A percentile compares a stretch with the other conserved stretches of the same genome.
Conservation (phyloP, 1,140 invertebrate genomes). For the Odontomachus brunneus region DNA sequence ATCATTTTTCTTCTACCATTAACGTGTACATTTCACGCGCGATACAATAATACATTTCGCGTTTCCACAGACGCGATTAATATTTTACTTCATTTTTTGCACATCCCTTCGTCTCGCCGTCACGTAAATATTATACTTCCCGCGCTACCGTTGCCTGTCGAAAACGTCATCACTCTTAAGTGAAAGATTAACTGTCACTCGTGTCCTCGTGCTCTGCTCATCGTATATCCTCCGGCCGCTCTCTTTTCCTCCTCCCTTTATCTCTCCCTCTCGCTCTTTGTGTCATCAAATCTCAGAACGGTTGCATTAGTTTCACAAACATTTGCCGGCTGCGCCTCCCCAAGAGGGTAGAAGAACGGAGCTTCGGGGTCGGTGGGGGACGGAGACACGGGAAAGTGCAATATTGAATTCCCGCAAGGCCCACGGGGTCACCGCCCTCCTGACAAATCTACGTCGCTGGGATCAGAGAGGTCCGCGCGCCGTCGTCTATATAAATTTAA, state of each 20-base stretch:
- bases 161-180: slow-evolving; percentile 43
- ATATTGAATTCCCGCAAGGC: slow-evolving; percentile 77
- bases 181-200: slow-evolving; percentile 44
- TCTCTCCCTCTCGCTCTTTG: slow-evolving; percentile 54
- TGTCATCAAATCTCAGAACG: slow-evolving; percentile 72
- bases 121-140: slow-evolving; percentile 16
- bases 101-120: neutral
- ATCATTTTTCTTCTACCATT: neutral
- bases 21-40: neutral
- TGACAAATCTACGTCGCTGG: slow-evolving; percentile 75
- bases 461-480: slow-evolving; percentile 72
- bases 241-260: neutral
- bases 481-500: slow-evolving; percentile 78
- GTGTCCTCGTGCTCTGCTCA: slow-evolving; percentile 6
- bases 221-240: neutral
- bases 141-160: slow-evolving; percentile 3
- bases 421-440: slow-evolving; percentile 64
- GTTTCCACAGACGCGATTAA: neutral
- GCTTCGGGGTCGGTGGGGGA: slow-evolving; percentile 23
- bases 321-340: slow-evolving; percentile 72
- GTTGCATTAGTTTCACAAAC: slow-evolving; percentile 75
- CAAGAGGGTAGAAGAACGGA: slow-evolving; percentile 60
- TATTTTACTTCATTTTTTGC: neutral
- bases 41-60: neutral
- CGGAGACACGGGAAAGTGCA: slow-evolving; percentile 71